These are phyloP conservation scores for Mus musculus DNA, from an alignment of 2,113 vertebrate genomes.

Conservation along the genomic window GRCm39 chr1:170482001-170482500, in stretches of 20 bases:
- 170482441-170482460: not conserved
- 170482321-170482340: not conserved
- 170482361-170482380: not conserved
- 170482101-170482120: not conserved
- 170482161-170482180: not conserved
- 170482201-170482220: not conserved
- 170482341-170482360: not conserved
- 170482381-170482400: not conserved
- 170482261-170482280: not conserved
- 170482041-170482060: not conserved
- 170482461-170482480: not conserved
- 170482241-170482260: not conserved
- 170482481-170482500: not conserved
- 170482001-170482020: not conserved
- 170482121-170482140: not conserved
- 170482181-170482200: not conserved
- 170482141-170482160: not conserved
- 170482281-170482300: not conserved
- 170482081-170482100: not conserved
- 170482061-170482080: not conserved
- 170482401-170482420: not conserved
- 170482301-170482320: not conserved
- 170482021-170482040: not conserved
- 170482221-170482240: not conserved
- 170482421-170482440: conserved; percentile 27